phyloP scores from a whole-genome alignment of 1,140 invertebrate species.

The Heliothis subflexa region DNA sequence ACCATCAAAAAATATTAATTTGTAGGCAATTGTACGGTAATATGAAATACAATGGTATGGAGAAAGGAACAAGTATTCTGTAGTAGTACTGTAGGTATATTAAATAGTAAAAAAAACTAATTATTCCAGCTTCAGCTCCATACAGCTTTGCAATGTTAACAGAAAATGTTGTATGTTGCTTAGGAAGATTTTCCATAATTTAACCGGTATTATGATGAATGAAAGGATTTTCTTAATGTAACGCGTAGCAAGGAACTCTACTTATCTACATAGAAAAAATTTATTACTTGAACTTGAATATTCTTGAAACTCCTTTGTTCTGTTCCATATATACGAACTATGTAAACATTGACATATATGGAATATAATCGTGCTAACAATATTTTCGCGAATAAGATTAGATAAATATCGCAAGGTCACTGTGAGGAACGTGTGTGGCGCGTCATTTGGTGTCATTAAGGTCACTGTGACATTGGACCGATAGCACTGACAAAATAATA shows the following conservation, averaged over 20 bases:
- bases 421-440: slow-evolving; percentile 73
- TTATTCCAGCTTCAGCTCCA: no score
- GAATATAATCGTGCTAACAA: slow-evolving; percentile 73
- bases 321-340: slow-evolving; percentile 23
- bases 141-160: no score
- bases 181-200: no score
- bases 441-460: slow-evolving; percentile 84
- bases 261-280: background rate
- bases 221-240: background rate
- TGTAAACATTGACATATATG: slow-evolving; percentile 51
- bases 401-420: slow-evolving; percentile 84
- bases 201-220: no score
- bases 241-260: background rate
- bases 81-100: no score
- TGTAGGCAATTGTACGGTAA: no score
- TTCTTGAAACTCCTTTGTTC: slow-evolving; percentile 33
- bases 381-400: slow-evolving; percentile 84
- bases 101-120: no score
- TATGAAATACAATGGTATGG: no score
- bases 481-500: slow-evolving; percentile 84
- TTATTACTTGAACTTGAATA: slow-evolving; percentile 19
- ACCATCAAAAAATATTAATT: no score
- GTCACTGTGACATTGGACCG: slow-evolving; percentile 84
- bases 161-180: no score
- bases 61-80: no score